phyloP scores from a whole-genome alignment of 2,113 vertebrate genomes.

The Dipodomys stephensi region DNA sequence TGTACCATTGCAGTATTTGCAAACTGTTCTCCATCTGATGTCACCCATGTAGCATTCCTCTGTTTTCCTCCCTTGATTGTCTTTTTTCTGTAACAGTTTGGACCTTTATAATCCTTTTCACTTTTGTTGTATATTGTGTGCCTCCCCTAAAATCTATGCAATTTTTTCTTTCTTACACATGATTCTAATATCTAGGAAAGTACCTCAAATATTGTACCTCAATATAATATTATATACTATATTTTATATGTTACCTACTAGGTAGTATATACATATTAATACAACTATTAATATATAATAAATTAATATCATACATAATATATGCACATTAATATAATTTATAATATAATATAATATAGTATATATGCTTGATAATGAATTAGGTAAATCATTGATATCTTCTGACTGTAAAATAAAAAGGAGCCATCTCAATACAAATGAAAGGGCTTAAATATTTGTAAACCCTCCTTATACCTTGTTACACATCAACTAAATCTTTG shows the following conservation, averaged over 20 bases:
- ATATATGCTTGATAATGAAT: neutral
- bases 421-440: slow-evolving; percentile 12
- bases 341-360: too few relatives aligned
- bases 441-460: neutral
- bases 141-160: neutral
- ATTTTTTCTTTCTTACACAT: neutral
- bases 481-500: neutral
- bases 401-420: neutral
- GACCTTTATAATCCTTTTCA: neutral
- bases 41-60: neutral
- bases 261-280: too few relatives aligned
- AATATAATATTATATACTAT: neutral
- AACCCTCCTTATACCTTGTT: neutral
- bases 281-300: too few relatives aligned
- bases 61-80: neutral
- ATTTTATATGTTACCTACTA: too few relatives aligned
- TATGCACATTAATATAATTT: too few relatives aligned
- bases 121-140: neutral
- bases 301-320: too few relatives aligned
- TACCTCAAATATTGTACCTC: neutral
- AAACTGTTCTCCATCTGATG: neutral
- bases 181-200: neutral
- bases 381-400: neutral
- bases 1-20: neutral
- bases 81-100: neutral